A percentile compares a stretch with the other conserved stretches of the same genome.
These are phyloP conservation scores for Aporophyla nigra DNA, from an alignment of 2,888 invertebrate species.

Conservation along the genomic window DNA sequence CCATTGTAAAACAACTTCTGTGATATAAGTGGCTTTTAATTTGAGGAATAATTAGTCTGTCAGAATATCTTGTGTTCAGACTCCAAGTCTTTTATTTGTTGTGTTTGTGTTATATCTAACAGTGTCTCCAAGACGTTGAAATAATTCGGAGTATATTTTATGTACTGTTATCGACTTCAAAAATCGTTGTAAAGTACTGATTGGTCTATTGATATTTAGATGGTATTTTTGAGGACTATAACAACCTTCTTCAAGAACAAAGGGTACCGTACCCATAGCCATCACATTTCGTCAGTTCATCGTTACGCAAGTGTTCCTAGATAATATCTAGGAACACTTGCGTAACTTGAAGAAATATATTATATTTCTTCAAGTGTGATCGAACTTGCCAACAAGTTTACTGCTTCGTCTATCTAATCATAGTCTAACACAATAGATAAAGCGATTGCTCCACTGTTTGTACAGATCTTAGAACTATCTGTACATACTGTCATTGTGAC, in stretches of 20 bases:
- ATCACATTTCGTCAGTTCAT: background rate
- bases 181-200: no score
- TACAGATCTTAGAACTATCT: conserved; percentile 23
- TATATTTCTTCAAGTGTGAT: conserved; percentile 15
- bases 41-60: no score
- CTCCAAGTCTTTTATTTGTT: no score
- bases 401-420: conserved; percentile 33
- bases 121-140: no score
- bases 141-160: no score
- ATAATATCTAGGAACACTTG: no score
- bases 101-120: no score
- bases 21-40: no score
- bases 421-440: conserved; percentile 40
- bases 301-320: conserved; percentile 3
- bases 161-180: no score
- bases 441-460: conserved; percentile 40
- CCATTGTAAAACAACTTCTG: no score
- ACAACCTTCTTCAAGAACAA: background rate
- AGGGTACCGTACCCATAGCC: background rate
- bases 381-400: conserved; percentile 20
- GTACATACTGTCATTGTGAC: background rate
- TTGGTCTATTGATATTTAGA: background rate
- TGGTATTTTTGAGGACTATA: background rate
- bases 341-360: no score
- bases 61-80: no score